Evolutionary conservation across 2,888 invertebrate genomes (phyloP), one percentile per base, ranked within the genome.

Genomic region (Drosophila kanekoi): DNA sequence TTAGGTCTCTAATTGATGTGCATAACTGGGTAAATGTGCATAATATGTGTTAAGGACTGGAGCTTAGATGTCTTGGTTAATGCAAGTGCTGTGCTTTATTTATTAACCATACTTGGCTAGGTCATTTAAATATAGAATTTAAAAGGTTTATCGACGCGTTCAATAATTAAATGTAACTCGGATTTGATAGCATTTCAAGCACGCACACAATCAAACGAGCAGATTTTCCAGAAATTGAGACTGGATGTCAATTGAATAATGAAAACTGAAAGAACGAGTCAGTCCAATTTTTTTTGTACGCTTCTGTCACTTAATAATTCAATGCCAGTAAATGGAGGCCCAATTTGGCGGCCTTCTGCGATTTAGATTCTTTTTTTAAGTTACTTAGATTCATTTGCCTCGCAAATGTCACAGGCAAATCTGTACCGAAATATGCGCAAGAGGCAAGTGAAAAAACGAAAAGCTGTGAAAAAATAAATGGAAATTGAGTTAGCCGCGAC

Each of bases 281-380:
- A 48, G 35, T 40, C 41, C 23, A 16, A 47, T 44, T 68, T 72
- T 66, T 41, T 44, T 68, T 72, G 64, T 41, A 60, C 54, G 49
- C 40, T 72, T 48, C 23, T 75, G 75, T 81, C 81, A 75, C 84
- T 85, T 75, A 84, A 89, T 87, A 83, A 79, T 87, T 80, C 76
- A 80, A 69, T 70, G 60, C 38, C 51, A 23, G 63, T 53, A 72
- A 77, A 48, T 56, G 44, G 41, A 45, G 52, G 47, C 53, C 47
- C 47, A 65, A 77, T 72, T 72, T 72, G 20, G 32, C 40, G 28
- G 48, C 48, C 37, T 44, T 52, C 51, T 40, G 44, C 45, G 58
- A 63, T 60, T 65, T 62, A n/a, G 57, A 61, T 57, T 65, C 61
- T 28, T 53, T 66, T 44, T 63, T 64, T 44, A 44, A 63, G 51